Base-by-base conservation (phyloP, 2,888 invertebrate species). In the Cephus rjabovi region DNA sequence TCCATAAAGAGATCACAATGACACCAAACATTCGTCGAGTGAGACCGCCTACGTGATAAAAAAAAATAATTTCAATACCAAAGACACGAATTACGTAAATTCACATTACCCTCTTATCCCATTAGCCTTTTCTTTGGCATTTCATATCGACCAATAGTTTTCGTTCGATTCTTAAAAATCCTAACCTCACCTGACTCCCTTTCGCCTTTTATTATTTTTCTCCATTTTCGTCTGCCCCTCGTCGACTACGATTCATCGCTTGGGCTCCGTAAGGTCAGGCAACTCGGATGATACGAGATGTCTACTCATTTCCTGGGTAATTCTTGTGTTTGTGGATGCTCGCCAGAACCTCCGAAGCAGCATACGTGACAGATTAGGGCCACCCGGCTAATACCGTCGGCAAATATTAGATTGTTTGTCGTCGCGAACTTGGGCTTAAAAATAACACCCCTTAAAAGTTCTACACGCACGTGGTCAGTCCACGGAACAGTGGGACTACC, bases 361-460 rank as follows among this genome's bases (percentile, higher is more conserved):
- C 74, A 81, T 78, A 81, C 83, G 79, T 81, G 83, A 84, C 84
- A 85, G 84, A 86, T 87, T 84, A 84, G 83, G 83, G 82, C 80
- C 81, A 82, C 76, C 80, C 81, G 75, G 83, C 82, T 87, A 87
- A 87, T 80, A 86, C 81, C 79, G 75, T 83, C 83, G 78, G 85
- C 86, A 87, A 88, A 88, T 88, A 88, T 86, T 85, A 83, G 82
- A 83, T 80, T 78, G 83, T 76, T 68, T 80, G 80, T 73, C 76
- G 75, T 74, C 78, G 71, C 76, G 56, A 79, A 78, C 77, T 74
- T 73, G 83, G 85, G 77, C 81, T 85, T 84, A 84, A 86, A 85
- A 86, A 86, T 86, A 86, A 86, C 85, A 86, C 81, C 83, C 84
- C 82, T 80, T 85, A 80, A 84, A 85, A 85, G 83, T 81, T 75